These are phyloP conservation scores for Lytechinus variegatus DNA, from an alignment of 35 echinoderm and acorn worm species.

Conservation along the genomic window DNA sequence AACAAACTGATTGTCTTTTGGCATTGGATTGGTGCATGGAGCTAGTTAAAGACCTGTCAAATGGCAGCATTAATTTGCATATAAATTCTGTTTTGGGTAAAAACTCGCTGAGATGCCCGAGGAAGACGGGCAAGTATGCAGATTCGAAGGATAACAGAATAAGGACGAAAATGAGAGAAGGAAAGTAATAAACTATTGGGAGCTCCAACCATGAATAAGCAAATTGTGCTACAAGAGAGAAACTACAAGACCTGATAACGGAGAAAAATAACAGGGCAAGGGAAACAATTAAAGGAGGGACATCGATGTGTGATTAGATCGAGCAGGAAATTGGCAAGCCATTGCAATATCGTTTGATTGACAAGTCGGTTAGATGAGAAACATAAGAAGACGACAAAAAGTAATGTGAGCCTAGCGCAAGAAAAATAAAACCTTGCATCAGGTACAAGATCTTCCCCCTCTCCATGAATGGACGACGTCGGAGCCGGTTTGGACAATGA, in stretches of 20 bases:
- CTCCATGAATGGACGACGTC: neutral
- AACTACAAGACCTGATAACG: constrained; percentile 29
- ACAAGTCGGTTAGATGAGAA: neutral
- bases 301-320: constrained; percentile 32
- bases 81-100: neutral
- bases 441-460: neutral
- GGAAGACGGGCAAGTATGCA: constrained; percentile 6
- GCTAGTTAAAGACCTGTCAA: constrained; percentile 35
- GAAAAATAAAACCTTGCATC: neutral
- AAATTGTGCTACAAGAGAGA: constrained; percentile 27
- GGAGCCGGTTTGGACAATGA: neutral
- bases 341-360: constrained; percentile 52
- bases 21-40: neutral
- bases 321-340: constrained; percentile 48
- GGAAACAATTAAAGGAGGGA: constrained; percentile 37
- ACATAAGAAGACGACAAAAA: neutral
- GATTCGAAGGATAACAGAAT: neutral
- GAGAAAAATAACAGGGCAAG: constrained; percentile 52
- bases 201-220: neutral
- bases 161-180: neutral
- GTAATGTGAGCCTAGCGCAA: constrained; percentile 5
- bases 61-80: constrained; percentile 36
- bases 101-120: neutral
- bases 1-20: constrained; percentile 27
- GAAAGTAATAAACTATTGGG: constrained; percentile 23